Conservation (phyloP, 2,113 vertebrate genomes). For the Anoura caudifer region DNA sequence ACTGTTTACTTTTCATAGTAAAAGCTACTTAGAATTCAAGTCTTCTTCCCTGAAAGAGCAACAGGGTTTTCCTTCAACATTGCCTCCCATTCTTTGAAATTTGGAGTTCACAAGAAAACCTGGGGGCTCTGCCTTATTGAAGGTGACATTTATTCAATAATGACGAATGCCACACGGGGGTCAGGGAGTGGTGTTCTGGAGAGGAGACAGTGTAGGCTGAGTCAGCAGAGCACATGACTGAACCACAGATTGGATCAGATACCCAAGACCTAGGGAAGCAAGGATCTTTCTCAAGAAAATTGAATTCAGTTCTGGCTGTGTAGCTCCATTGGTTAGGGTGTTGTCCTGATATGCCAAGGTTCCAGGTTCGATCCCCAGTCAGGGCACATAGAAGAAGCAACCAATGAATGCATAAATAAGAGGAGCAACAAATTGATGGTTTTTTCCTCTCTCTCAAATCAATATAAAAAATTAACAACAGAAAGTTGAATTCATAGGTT, state of each 20-base stretch:
- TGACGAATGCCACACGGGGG: not conserved
- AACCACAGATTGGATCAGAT: not conserved
- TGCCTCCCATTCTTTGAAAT: slow-evolving; percentile 28
- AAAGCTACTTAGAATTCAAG: slow-evolving; percentile 27
- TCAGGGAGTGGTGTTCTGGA: not conserved
- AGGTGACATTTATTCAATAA: not conserved
- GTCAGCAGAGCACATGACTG: slow-evolving; percentile 1
- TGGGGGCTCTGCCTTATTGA: not conserved
- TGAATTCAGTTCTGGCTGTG: not conserved
- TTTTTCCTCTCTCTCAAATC: too few relatives aligned
- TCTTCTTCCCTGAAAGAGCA: slow-evolving; percentile 16
- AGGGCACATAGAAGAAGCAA: too few relatives aligned
- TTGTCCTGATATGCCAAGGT: too few relatives aligned
- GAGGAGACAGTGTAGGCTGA: not conserved
- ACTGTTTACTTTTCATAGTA: slow-evolving; percentile 40
- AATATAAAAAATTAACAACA: too few relatives aligned
- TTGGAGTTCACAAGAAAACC: slow-evolving; percentile 44
- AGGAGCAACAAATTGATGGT: too few relatives aligned
- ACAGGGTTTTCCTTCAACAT: not conserved
- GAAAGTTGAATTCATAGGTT: not conserved
- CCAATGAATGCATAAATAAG: too few relatives aligned
- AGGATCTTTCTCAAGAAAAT: not conserved
- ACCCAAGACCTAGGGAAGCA: not conserved
- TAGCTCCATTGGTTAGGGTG: too few relatives aligned
- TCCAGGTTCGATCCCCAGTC: too few relatives aligned